Conservation (phyloP, 1,140 invertebrate species). For the Lordiphosa mommai region DNA sequence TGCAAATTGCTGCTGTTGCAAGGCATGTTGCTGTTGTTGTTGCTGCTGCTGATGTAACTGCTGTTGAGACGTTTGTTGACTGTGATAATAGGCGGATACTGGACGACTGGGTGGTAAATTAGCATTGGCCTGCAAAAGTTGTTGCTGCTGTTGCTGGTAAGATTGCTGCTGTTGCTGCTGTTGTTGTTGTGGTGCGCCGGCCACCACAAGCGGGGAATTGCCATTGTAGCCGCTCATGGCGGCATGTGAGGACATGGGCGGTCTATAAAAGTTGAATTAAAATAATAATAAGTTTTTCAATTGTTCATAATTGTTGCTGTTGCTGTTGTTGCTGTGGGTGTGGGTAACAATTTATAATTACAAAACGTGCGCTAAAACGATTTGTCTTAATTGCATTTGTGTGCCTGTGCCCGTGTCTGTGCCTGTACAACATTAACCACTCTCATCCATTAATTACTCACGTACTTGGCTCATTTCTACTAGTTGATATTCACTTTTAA, state of each 20-base stretch:
- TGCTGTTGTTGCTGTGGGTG: slow-evolving; percentile 1
- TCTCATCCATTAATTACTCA: slow-evolving; percentile 49
- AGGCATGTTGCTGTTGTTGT: slow-evolving; percentile 56
- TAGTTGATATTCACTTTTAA: slow-evolving; percentile 70
- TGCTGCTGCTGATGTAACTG: slow-evolving; percentile 63
- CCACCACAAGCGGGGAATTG: slow-evolving; percentile 72
- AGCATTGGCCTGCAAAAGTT: slow-evolving; percentile 41
- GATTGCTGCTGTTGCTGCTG: slow-evolving; percentile 43
- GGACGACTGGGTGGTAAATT: slow-evolving; percentile 65
- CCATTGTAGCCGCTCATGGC: slow-evolving; percentile 76
- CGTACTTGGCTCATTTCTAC: slow-evolving; percentile 75
- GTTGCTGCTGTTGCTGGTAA: slow-evolving; percentile 56
- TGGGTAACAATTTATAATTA: slow-evolving; percentile 16
- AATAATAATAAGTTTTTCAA: neutral
- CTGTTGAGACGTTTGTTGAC: slow-evolving; percentile 52
- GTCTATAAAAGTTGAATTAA: slow-evolving; percentile 28
- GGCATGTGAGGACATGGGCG: slow-evolving; percentile 63
- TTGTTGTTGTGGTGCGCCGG: slow-evolving; percentile 46
- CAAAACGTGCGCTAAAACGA: slow-evolving; percentile 5
- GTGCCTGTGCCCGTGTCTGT: slow-evolving; percentile 16
- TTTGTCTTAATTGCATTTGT: neutral
- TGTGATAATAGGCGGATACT: slow-evolving; percentile 73
- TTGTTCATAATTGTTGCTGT: too few relatives aligned
- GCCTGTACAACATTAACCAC: slow-evolving; percentile 36
- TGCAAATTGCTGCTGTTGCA: slow-evolving; percentile 60